phyloP scores from a whole-genome alignment of 2,113 vertebrate genomes.

The Silurus glanis region DNA sequence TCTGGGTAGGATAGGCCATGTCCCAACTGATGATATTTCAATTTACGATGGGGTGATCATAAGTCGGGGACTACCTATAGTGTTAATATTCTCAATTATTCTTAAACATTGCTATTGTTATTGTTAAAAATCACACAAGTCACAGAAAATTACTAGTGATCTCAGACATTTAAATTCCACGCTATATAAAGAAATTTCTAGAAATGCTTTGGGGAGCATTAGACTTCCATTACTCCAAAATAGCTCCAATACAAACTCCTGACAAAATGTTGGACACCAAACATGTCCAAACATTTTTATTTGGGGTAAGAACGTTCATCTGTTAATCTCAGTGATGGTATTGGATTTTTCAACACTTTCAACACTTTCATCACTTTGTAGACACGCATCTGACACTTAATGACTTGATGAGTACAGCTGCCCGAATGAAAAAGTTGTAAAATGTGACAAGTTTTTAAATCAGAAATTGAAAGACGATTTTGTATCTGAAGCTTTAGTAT shows the following conservation, averaged over 20 bases:
- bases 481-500: neutral
- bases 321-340: neutral
- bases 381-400: neutral
- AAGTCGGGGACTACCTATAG: too few species aligned
- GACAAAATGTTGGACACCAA: neutral
- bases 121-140: too few species aligned
- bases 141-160: neutral
- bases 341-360: neutral
- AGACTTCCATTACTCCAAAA: neutral
- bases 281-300: neutral
- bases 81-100: too few species aligned
- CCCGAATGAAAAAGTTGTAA: neutral
- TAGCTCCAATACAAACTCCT: neutral
- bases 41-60: too few species aligned
- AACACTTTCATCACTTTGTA: neutral
- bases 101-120: too few species aligned
- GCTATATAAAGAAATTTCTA: neutral
- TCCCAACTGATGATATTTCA: too few species aligned
- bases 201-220: neutral
- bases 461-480: neutral
- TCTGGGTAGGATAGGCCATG: too few species aligned
- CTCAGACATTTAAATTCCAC: neutral
- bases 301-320: neutral
- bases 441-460: neutral
- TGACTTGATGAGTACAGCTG: neutral